Evolutionary conservation across 2,888 invertebrate species (phyloP).

Genomic region (Andrena dorsata): DNA sequence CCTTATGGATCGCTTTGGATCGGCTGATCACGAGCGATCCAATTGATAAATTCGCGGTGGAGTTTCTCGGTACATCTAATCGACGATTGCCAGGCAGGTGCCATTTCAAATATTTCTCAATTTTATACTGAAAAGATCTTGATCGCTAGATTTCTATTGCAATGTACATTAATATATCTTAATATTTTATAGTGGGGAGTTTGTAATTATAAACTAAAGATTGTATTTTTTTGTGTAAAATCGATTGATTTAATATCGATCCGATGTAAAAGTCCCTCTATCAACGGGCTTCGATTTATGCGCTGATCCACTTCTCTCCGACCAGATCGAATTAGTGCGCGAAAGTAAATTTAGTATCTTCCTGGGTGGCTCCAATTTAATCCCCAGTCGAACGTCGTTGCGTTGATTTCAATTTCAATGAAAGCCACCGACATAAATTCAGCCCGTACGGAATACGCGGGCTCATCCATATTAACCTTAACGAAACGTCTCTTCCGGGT

Average conservation of each 20-base stretch:
- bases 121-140: neutral
- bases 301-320: neutral
- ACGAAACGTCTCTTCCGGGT: constrained; percentile 70
- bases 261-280: neutral
- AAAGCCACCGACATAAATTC: constrained; percentile 58
- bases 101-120: neutral
- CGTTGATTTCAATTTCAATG: constrained; percentile 70
- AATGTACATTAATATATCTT: no score
- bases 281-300: constrained; percentile 10
- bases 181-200: no score
- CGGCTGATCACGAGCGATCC: constrained; percentile 24
- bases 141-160: neutral
- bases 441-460: constrained; percentile 54
- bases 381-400: constrained; percentile 39
- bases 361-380: constrained; percentile 76
- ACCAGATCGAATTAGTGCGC: constrained; percentile 33
- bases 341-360: constrained; percentile 54
- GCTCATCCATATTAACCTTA: constrained; percentile 73
- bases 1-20: constrained; percentile 33
- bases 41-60: constrained; percentile 30
- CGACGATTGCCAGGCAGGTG: neutral
- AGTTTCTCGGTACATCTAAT: neutral
- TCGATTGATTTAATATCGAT: no score
- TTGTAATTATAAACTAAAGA: no score
- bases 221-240: no score